Conservation (phyloP, 2,888 invertebrate genomes). For the Brachypalpus laphriformis region DNA sequence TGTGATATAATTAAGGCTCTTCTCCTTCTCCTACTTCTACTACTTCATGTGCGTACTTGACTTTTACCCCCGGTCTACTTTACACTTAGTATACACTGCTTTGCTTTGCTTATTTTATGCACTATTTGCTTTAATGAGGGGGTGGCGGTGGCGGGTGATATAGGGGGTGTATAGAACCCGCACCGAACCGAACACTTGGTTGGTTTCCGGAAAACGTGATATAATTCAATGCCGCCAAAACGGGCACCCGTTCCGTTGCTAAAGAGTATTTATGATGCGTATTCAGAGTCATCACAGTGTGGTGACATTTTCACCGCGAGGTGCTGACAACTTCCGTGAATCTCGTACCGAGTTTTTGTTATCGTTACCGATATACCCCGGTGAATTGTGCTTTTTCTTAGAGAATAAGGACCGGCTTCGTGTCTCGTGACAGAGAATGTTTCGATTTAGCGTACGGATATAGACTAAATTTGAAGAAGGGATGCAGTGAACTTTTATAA, state of each 20-base stretch:
- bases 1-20: constrained; percentile 64
- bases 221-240: constrained; percentile 57
- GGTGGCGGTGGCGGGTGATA: not conserved
- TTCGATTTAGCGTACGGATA: constrained; percentile 54
- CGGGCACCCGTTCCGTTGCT: constrained; percentile 13
- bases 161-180: constrained; percentile 5
- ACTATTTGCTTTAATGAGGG: constrained; percentile 66
- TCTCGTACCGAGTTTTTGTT: constrained; percentile 1
- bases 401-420: not conserved
- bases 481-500: constrained; percentile 66
- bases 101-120: constrained; percentile 68
- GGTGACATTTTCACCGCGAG: constrained; percentile 6
- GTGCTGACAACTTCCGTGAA: constrained; percentile 26
- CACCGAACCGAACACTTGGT: constrained; percentile 49
- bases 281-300: constrained; percentile 7
- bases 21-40: constrained; percentile 26
- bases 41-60: constrained; percentile 55
- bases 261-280: constrained; percentile 19
- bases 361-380: constrained; percentile 23
- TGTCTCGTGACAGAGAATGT: constrained; percentile 23
- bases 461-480: constrained; percentile 55
- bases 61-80: constrained; percentile 64
- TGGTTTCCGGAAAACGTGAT: constrained; percentile 66
- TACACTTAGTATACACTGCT: constrained; percentile 40
- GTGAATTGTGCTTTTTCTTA: constrained; percentile 26